Evolutionary conservation across 2,797 vertebrate species (phyloP), one percentile per base, ranked within the genome.

Genomic region (Tamandua tetradactyla): DNA sequence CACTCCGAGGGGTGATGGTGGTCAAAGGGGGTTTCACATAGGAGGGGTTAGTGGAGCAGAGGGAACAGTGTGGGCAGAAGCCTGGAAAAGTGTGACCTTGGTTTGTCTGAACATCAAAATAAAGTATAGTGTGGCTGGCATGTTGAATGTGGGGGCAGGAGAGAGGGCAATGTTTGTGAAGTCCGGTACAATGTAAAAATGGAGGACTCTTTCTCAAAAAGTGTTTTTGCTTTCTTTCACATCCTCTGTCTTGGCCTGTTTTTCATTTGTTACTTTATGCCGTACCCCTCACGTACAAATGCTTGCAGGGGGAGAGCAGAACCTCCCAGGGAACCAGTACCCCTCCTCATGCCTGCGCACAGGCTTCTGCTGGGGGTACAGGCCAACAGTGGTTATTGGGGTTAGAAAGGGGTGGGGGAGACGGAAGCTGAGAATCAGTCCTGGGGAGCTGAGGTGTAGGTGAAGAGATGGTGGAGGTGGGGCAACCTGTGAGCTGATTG

Each of bases 61-160:
- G 32, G 32, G n/a, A 80, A 66, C 18, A 72, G 14, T 27, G 18
- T 81, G 32, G 15, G 0, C 4, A 35, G n/a, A 79, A 83, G 42
- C 18, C 66, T 13, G 30, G 64, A 69, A 80, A 75, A 84, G 25
- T 17, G 27, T 80, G 52, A 40, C 5, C 30, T 35, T 69, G 44
- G 44, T n/a, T 69, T 59, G 20, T 44, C 66, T 40, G 30, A 75
- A 83, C 27, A 78, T 11, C 11, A 69, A 52, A 74, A 23, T 74
- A 64, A 89, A 71, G 55, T 79, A 87, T 68, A 62, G 7, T 35
- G 13, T 47, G 15, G 49, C 22, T 76, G 59, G 27, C 13, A 61
- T 20, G n/a, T 59, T 0, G 12, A 44, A 30, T 3, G 3, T 79
- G 27, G 27, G 30, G 15, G 79, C 3, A 5, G 18, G 5, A 30